These are phyloP conservation scores for Brevimyrus niger DNA, from an alignment of 2,113 vertebrate species.

Conservation along the genomic window DNA sequence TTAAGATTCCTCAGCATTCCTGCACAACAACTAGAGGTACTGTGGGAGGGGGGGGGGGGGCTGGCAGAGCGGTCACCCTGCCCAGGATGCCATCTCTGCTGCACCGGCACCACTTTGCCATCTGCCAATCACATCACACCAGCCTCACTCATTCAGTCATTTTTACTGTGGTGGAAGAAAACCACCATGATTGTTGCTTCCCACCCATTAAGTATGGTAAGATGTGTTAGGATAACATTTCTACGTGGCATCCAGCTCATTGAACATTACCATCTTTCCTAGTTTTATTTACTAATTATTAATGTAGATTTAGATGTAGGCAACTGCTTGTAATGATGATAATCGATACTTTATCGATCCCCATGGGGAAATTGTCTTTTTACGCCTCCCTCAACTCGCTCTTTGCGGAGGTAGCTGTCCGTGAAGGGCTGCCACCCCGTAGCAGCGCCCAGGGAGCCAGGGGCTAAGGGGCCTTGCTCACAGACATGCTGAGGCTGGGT, in stretches of 20 bases:
- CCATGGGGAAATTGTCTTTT: no score
- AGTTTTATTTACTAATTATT: background rate
- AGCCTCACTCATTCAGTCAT: background rate
- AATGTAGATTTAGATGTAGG: background rate
- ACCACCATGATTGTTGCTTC: background rate
- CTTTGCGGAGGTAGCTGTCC: no score
- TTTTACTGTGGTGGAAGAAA: background rate
- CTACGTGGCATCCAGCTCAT: background rate
- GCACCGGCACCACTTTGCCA: slow-evolving; percentile 71
- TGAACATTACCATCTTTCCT: background rate
- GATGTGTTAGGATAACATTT: background rate
- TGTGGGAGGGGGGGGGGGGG: slow-evolving; percentile 65
- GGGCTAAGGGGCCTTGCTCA: no score
- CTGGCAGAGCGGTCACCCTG: slow-evolving; percentile 68
- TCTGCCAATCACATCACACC: slow-evolving; percentile 45
- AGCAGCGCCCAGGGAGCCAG: no score
- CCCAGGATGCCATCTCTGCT: slow-evolving; percentile 67
- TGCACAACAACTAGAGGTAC: slow-evolving; percentile 68
- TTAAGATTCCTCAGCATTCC: slow-evolving; percentile 68
- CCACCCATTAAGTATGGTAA: background rate
- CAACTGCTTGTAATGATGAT: background rate
- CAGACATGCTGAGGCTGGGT: no score
- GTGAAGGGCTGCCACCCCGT: no score
- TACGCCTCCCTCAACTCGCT: no score
- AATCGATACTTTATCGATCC: no score